Evolutionary conservation across 2,888 invertebrate genomes (phyloP).

Genomic region (Eurytoma adleriae): DNA sequence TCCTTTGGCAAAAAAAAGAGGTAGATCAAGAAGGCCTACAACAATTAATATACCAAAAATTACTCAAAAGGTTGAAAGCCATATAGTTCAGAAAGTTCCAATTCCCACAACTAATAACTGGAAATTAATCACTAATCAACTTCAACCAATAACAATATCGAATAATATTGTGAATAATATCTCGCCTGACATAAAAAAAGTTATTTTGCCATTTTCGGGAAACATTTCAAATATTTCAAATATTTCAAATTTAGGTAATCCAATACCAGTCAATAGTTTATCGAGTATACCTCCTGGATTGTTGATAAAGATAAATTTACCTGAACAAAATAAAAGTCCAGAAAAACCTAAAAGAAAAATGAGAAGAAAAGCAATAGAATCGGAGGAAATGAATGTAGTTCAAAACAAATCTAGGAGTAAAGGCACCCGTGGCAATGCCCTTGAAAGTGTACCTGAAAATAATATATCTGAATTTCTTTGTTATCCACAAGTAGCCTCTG

Average conservation of each 20-base stretch:
- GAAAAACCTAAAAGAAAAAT: conserved; percentile 57
- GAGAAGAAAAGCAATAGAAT: conserved; percentile 53
- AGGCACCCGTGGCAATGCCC: not conserved
- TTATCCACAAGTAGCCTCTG: conserved; percentile 12
- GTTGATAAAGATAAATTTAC: conserved; percentile 72
- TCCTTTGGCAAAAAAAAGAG: conserved; percentile 73
- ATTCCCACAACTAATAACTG: conserved; percentile 70
- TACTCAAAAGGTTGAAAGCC: conserved; percentile 66
- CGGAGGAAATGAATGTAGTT: conserved; percentile 53
- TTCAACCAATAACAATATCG: conserved; percentile 70
- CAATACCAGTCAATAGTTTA: conserved; percentile 73
- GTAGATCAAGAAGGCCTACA: conserved; percentile 71
- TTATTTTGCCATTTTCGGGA: conserved; percentile 72
- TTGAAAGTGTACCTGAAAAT: conserved; percentile 42
- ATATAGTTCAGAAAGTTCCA: conserved; percentile 68
- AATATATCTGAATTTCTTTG: conserved; percentile 7
- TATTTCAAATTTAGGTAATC: conserved; percentile 69
- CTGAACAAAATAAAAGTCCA: conserved; percentile 64
- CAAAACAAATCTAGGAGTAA: conserved; percentile 14
- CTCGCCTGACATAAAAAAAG: conserved; percentile 68
- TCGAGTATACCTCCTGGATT: conserved; percentile 74
- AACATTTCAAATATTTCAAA: conserved; percentile 64
- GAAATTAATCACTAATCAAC: conserved; percentile 71
- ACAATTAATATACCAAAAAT: conserved; percentile 71
- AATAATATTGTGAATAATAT: conserved; percentile 66